Conservation (phyloP, 1,140 invertebrate genomes). For the Scaptodrosophila lebanonensis region DNA sequence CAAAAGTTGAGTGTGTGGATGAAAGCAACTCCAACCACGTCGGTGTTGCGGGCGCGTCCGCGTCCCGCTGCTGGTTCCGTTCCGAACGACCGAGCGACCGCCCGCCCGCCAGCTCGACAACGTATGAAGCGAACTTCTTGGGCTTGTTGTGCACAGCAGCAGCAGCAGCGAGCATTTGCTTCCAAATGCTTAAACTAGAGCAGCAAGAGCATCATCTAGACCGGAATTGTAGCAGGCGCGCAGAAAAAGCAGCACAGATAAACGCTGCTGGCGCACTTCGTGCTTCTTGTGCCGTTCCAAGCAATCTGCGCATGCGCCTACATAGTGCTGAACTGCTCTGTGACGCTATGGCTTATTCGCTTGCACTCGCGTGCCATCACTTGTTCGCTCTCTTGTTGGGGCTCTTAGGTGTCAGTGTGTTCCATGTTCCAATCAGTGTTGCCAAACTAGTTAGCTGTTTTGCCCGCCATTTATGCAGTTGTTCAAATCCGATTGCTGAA, state of each 20-base stretch:
- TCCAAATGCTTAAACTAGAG: constrained; percentile 66
- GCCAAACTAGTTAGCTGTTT: constrained; percentile 2
- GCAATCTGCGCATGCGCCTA: not conserved
- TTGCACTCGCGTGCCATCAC: constrained; percentile 16
- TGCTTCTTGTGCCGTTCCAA: constrained; percentile 20
- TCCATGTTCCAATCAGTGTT: too few species aligned
- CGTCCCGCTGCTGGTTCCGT: too few species aligned
- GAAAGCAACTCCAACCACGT: not conserved
- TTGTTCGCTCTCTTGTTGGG: constrained; percentile 11
- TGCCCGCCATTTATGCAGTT: constrained; percentile 19
- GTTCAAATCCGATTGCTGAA: too few species aligned
- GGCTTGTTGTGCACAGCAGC: not conserved
- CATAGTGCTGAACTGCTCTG: constrained; percentile 1
- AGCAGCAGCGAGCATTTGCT: constrained; percentile 21
- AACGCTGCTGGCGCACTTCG: constrained; percentile 11
- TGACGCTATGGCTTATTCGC: too few species aligned
- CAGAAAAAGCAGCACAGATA: constrained; percentile 22
- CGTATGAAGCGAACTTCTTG: not conserved
- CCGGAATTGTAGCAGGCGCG: constrained; percentile 72
- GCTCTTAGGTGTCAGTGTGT: constrained; percentile 29
- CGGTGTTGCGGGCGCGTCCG: not conserved
- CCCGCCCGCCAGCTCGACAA: too few species aligned
- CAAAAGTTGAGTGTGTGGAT: not conserved
- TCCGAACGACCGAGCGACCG: too few species aligned
- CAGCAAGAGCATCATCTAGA: constrained; percentile 76